These are phyloP conservation scores for Eupristina koningsbergeri DNA, from an alignment of 1,140 invertebrate species.

Conservation along the genomic window DNA sequence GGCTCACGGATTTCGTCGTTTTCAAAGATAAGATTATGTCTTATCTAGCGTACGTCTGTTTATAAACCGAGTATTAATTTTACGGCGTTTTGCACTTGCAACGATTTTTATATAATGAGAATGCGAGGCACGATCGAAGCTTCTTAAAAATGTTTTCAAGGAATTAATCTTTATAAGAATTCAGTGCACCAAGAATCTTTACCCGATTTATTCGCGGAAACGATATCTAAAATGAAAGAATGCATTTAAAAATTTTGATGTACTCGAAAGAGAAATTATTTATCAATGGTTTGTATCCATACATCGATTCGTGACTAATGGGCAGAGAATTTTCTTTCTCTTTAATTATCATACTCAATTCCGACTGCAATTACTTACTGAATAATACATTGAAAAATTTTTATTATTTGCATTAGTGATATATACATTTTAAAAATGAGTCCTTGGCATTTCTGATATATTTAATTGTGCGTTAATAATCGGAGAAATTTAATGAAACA, in stretches of 20 bases:
- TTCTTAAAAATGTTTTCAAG: background rate
- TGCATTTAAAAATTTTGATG: no score
- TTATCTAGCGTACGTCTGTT: background rate
- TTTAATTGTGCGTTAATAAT: no score
- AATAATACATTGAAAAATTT: background rate
- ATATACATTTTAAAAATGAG: background rate
- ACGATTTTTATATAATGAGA: background rate
- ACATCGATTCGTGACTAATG: conserved; percentile 27
- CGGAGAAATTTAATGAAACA: no score
- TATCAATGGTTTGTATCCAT: background rate
- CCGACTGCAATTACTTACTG: conserved; percentile 1
- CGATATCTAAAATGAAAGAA: no score
- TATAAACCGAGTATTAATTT: background rate
- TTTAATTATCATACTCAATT: background rate
- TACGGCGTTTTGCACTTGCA: background rate
- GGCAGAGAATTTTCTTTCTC: conserved; percentile 19
- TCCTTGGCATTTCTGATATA: no score
- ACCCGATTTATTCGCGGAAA: no score
- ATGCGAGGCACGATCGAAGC: background rate
- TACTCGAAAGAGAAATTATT: background rate
- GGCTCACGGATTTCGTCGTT: conserved; percentile 4
- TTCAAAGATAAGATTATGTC: conserved; percentile 18
- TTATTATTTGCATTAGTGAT: background rate
- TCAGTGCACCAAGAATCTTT: no score
- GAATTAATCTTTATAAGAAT: background rate